Base-by-base conservation (phyloP, 2,797 vertebrate species). In the Prionace glauca region DNA sequence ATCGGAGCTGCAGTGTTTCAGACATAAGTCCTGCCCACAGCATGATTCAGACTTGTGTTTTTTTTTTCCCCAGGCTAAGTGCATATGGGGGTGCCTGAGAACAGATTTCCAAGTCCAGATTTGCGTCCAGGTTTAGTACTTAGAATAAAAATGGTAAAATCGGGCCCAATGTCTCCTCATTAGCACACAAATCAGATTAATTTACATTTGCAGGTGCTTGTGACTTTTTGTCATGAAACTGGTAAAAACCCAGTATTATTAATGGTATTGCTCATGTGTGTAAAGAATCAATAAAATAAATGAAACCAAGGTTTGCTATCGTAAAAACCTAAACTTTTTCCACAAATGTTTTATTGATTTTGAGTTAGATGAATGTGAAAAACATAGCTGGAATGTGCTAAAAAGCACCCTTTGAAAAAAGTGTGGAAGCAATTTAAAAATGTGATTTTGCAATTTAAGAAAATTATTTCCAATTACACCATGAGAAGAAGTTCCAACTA, bases 381-480 rank as follows among this genome's bases (percentile, higher is more conserved):
- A 74, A 32, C 45, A 41, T 18, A 56, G 14, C 93, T 95, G 41
- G 69, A 94, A 94, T 74, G 45, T 50, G 26, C 45, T 74, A 94
- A 29, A 56, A 94, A 72, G 36, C 36, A 74, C 74, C 24, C 41
- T 95, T 95, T 60, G 71, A 95, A 95, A 95, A 32, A 50, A 60
- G 69, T 72, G 77, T 95, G 93, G 93, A 74, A 95, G 29, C 93
- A 77, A 77, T 95, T 77, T 77, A 74, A 72, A 94, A 74, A 32
- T 74, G 93, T 60, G 41, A 95, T 74, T 74, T 74, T 77, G 67
- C 29, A 77, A 95, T 77, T 95, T 77, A 77, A 77, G 69, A 77
- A 77, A 74, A 95, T 77, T 95, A 72, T 45, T n/a, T 45, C 72
- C 45, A 77, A 95, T 74, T 77, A 72, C 71, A 60, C 45, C 12